A percentile compares a stretch with the other conserved stretches of the same genome.
Evolutionary conservation across 2,888 invertebrate genomes (phyloP).

Genomic region (Eupithecia subfuscata): DNA sequence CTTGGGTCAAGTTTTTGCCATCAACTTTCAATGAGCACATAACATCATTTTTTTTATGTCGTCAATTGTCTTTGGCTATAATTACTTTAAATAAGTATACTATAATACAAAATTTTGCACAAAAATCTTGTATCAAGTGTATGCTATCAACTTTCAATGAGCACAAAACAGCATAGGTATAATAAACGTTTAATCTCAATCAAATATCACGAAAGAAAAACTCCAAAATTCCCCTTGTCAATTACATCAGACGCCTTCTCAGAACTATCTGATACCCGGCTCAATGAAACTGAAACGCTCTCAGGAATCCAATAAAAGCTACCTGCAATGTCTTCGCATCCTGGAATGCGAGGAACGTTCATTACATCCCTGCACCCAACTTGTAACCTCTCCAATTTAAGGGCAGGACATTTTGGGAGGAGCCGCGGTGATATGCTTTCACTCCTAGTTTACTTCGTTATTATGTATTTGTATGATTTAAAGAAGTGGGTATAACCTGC

Average conservation of each 20-base stretch:
- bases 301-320: constrained; percentile 72
- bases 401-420: background rate
- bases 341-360: constrained; percentile 63
- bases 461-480: background rate
- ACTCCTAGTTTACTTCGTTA: background rate
- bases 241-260: constrained; percentile 14
- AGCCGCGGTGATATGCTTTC: background rate
- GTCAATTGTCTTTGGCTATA: too few species aligned
- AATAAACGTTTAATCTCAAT: background rate
- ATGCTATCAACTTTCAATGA: background rate
- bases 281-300: constrained; percentile 60
- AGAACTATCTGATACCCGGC: constrained; percentile 50
- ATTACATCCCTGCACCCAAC: constrained; percentile 73
- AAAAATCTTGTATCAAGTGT: background rate
- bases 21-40: too few species aligned
- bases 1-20: too few species aligned
- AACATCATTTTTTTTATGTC: too few species aligned
- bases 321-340: constrained; percentile 71
- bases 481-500: background rate
- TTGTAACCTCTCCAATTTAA: constrained; percentile 65
- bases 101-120: too few species aligned
- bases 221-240: background rate
- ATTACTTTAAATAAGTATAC: too few species aligned
- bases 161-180: too few species aligned
- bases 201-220: background rate